Evolutionary conservation across 2,888 invertebrate species (phyloP).

Genomic region (Drosophila monieri): DNA sequence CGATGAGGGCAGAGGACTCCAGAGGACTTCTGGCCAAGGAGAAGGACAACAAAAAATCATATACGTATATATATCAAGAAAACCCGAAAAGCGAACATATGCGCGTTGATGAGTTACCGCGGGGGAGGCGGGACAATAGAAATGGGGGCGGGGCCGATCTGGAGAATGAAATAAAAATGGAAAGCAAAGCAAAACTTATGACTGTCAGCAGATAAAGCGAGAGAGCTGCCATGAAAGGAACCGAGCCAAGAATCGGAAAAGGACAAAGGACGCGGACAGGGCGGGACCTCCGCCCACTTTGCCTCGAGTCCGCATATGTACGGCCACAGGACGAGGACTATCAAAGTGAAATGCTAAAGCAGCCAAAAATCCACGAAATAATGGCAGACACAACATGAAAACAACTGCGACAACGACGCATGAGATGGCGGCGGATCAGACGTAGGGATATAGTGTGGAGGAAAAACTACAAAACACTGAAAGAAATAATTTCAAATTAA

Average conservation of each 20-base stretch:
- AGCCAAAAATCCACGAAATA: conserved; percentile 80
- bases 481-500: not conserved
- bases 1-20: conserved; percentile 11
- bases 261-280: conserved; percentile 19
- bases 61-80: conserved; percentile 2
- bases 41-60: conserved; percentile 19
- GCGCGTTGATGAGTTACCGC: conserved; percentile 77
- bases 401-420: conserved; percentile 77
- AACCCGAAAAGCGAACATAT: conserved; percentile 62
- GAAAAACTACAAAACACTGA: not conserved
- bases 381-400: conserved; percentile 79
- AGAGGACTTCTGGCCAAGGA: not conserved
- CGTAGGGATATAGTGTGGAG: not conserved
- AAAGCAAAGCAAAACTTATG: conserved; percentile 80
- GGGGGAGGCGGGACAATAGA: not conserved
- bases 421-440: conserved; percentile 23
- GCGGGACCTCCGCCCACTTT: not conserved
- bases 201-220: conserved; percentile 79
- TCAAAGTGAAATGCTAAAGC: conserved; percentile 81
- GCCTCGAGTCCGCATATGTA: not conserved
- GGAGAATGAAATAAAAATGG: conserved; percentile 76
- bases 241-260: conserved; percentile 6
- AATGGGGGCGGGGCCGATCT: conserved; percentile 57
- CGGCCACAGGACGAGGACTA: conserved; percentile 53
- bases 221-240: conserved; percentile 64